Percentiles rank a stretch among this genome's conserved stretches.
Conservation (phyloP, 1,140 invertebrate genomes). For the Eueides isabella region DNA sequence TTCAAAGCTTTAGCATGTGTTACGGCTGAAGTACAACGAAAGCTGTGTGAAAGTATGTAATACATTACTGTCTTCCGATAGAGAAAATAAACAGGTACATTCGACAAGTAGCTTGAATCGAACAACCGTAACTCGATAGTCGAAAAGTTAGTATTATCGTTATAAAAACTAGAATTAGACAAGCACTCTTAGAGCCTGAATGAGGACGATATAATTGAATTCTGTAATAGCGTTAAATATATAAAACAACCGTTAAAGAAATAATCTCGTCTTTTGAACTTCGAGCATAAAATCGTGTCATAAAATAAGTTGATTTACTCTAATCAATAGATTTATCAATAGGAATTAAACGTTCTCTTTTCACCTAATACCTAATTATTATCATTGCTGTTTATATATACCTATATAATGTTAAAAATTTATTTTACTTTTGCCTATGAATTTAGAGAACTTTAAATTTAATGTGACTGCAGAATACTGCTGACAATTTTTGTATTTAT, state of each 20-base stretch:
- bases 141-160: neutral
- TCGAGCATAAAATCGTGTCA: slow-evolving; percentile 3
- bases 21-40: slow-evolving; percentile 35
- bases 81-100: slow-evolving; percentile 13
- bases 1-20: slow-evolving; percentile 44
- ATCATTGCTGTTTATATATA: neutral
- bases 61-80: slow-evolving; percentile 19
- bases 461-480: too few species aligned
- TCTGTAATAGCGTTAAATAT: slow-evolving; percentile 15
- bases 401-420: neutral
- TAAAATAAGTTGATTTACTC: slow-evolving; percentile 12
- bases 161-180: slow-evolving; percentile 7
- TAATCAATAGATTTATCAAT: neutral
- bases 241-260: slow-evolving; percentile 28
- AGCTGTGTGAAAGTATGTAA: slow-evolving; percentile 37
- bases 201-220: slow-evolving; percentile 14
- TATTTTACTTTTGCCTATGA: too few species aligned
- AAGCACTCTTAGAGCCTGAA: neutral
- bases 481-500: too few species aligned
- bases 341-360: neutral
- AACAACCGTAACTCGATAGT: slow-evolving; percentile 1
- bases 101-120: slow-evolving; percentile 1
- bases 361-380: neutral
- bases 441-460: too few species aligned
- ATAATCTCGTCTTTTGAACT: slow-evolving; percentile 21